Evolutionary conservation across 30 jellyfish, hydroid and myxozoan genomes (phyloP).

Genomic region (Chrysaora quinquecirrha): DNA sequence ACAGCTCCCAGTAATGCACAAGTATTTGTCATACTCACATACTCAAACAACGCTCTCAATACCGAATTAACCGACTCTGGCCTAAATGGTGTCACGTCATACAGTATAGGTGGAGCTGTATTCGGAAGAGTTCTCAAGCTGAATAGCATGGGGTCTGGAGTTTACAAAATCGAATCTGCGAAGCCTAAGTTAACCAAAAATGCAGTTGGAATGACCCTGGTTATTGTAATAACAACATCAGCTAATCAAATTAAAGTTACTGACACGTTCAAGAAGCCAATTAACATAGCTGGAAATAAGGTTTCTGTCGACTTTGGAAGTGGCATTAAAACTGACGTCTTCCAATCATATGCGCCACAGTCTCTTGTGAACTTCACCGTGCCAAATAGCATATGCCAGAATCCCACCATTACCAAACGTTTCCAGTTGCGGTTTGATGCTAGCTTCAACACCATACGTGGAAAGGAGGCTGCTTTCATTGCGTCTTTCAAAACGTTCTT

Average conservation of each 20-base stretch:
- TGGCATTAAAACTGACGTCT: conserved; percentile 39
- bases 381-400: conserved; percentile 60
- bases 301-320: conserved; percentile 27
- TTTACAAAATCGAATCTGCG: conserved; percentile 15
- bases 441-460: conserved; percentile 57
- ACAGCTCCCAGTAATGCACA: conserved; percentile 49
- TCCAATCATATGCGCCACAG: conserved; percentile 68
- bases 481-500: conserved; percentile 54
- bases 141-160: conserved; percentile 28
- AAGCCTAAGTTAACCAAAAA: conserved; percentile 35
- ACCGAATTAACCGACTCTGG: conserved; percentile 48
- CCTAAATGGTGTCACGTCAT: conserved; percentile 36
- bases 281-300: conserved; percentile 43
- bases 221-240: conserved; percentile 8
- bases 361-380: conserved; percentile 23
- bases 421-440: conserved; percentile 45
- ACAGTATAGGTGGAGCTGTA: conserved; percentile 28
- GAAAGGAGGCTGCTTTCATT: conserved; percentile 58
- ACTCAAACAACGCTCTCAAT: conserved; percentile 13
- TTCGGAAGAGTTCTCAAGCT: conserved; percentile 47
- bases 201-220: conserved; percentile 57
- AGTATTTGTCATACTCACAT: conserved; percentile 37
- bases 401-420: conserved; percentile 48
- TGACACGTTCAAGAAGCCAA: conserved; percentile 47
- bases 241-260: conserved; percentile 39